These are phyloP conservation scores for Xanthia icteritia DNA, from an alignment of 2,888 invertebrate species.

Conservation along the genomic window DNA sequence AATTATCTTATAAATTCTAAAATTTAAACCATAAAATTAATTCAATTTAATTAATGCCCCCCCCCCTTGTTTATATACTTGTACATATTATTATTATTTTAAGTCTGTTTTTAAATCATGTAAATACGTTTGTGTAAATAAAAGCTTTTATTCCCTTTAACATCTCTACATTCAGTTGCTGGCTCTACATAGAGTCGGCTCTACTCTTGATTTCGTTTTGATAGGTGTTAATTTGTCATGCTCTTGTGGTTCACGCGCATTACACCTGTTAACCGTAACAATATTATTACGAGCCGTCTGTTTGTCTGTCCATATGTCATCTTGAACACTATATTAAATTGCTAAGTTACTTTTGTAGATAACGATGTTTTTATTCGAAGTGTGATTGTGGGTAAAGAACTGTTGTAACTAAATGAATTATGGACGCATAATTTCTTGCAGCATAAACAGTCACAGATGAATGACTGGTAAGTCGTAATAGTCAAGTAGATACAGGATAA, in stretches of 20 bases:
- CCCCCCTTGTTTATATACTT: too few species aligned
- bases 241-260: slow-evolving; percentile 72
- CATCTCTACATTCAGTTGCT: slow-evolving; percentile 61
- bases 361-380: slow-evolving; percentile 65
- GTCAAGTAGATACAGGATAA: not conserved
- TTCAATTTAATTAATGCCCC: too few species aligned
- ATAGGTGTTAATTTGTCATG: slow-evolving; percentile 85
- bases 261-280: slow-evolving; percentile 68
- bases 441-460: slow-evolving; percentile 14
- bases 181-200: slow-evolving; percentile 67
- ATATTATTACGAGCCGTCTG: slow-evolving; percentile 66
- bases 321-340: slow-evolving; percentile 63
- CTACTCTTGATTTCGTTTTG: slow-evolving; percentile 85
- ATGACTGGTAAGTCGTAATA: slow-evolving; percentile 24
- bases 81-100: too few species aligned
- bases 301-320: slow-evolving; percentile 61
- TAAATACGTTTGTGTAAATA: too few species aligned
- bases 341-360: slow-evolving; percentile 61
- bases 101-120: too few species aligned
- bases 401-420: slow-evolving; percentile 55
- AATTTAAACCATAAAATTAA: not conserved
- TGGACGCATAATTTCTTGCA: slow-evolving; percentile 40
- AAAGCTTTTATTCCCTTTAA: too few species aligned
- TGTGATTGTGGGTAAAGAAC: slow-evolving; percentile 48
- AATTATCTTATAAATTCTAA: not conserved